Conservation (phyloP, 2,113 vertebrate species). For the Mola mola region DNA sequence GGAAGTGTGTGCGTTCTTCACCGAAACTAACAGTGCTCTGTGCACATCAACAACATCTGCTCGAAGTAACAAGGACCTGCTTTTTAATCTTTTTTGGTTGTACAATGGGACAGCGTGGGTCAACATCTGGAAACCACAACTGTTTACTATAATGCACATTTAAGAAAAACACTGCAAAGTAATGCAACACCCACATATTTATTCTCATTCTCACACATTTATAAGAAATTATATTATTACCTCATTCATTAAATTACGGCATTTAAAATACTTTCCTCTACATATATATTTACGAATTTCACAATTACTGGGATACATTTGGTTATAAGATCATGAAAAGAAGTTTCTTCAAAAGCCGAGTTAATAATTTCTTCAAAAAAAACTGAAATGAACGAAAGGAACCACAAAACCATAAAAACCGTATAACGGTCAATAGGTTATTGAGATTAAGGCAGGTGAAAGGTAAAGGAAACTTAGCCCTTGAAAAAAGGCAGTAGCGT, state of each 20-base stretch:
- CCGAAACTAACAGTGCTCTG: no score
- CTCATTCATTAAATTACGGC: conserved; percentile 50
- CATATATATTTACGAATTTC: conserved; percentile 70
- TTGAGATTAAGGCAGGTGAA: conserved; percentile 40
- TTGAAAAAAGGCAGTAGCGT: not conserved
- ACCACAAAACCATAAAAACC: not conserved
- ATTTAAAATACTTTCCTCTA: conserved; percentile 13
- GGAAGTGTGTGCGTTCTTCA: no score
- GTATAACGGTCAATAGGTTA: not conserved
- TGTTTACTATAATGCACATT: no score
- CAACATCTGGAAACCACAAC: no score
- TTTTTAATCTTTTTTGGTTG: no score
- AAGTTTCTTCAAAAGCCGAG: conserved; percentile 1
- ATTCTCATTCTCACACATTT: conserved; percentile 33
- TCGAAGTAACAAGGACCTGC: no score
- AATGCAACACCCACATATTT: not conserved
- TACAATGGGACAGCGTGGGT: no score
- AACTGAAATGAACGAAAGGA: not conserved
- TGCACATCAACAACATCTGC: not conserved
- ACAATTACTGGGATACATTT: conserved; percentile 71
- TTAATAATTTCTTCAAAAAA: not conserved
- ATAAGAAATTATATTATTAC: conserved; percentile 66
- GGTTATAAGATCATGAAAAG: conserved; percentile 13
- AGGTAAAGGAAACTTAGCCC: not conserved
- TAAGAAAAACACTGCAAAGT: no score